Percentiles rank a stretch among this genome's conserved stretches.
These are phyloP conservation scores for Ruditapes philippinarum DNA, from an alignment of 1,140 invertebrate species.

Conservation along the genomic window DNA sequence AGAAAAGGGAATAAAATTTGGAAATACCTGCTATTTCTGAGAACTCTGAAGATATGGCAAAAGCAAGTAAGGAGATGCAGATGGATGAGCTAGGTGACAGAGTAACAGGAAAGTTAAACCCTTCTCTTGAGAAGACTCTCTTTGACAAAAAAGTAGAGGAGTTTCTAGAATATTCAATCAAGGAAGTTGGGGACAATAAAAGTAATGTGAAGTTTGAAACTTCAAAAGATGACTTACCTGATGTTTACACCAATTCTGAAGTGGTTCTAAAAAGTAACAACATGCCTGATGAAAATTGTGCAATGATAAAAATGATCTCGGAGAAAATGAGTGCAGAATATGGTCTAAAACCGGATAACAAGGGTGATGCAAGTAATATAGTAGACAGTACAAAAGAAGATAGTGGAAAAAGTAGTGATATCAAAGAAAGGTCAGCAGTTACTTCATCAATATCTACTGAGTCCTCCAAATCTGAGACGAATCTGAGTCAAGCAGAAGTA, in stretches of 20 bases:
- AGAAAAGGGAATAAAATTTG: no score
- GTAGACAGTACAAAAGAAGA: background rate
- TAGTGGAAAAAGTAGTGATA: no score
- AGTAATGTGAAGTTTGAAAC: background rate
- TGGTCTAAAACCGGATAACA: background rate
- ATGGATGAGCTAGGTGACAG: no score
- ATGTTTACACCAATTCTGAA: background rate
- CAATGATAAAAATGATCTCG: conserved; percentile 13
- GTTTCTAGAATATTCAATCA: no score
- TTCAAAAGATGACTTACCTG: background rate
- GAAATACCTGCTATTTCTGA: no score
- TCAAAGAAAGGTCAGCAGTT: no score
- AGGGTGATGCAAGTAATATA: background rate
- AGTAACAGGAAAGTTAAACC: no score
- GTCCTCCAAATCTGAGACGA: background rate
- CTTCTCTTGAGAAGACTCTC: no score
- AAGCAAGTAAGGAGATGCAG: no score
- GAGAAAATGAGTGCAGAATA: conserved; percentile 39
- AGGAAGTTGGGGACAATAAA: background rate
- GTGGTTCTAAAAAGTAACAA: background rate
- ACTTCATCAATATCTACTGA: background rate
- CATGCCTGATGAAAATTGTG: background rate
- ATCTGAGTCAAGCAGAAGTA: background rate
- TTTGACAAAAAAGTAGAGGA: no score
- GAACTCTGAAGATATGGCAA: no score